phyloP scores from a whole-genome alignment of 2,888 invertebrate genomes.

The Malacosoma neustria region DNA sequence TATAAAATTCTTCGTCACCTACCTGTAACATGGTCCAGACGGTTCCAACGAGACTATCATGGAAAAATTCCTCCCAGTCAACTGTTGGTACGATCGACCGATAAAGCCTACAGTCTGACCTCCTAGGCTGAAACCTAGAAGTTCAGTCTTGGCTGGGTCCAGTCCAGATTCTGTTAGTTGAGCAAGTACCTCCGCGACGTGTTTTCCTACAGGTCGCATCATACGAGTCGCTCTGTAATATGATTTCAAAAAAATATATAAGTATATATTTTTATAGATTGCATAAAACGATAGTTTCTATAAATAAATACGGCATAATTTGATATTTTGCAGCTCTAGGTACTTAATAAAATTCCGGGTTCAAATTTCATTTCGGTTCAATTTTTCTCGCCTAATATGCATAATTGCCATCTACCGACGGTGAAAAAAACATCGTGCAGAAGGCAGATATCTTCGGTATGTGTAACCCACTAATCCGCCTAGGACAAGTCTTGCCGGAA shows the following conservation, averaged over 20 bases:
- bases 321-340: too few species aligned
- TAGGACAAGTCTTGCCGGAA: too few species aligned
- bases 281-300: too few species aligned
- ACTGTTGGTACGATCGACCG: slow-evolving; percentile 42
- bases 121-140: slow-evolving; percentile 59
- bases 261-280: not conserved
- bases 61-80: slow-evolving; percentile 50
- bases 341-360: too few species aligned
- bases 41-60: slow-evolving; percentile 56
- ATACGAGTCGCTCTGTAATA: slow-evolving; percentile 56
- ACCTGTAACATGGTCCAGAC: slow-evolving; percentile 49
- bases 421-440: too few species aligned
- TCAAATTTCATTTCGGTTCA: too few species aligned
- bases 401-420: too few species aligned
- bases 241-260: slow-evolving; percentile 1
- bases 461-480: too few species aligned
- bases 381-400: too few species aligned
- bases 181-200: slow-evolving; percentile 48
- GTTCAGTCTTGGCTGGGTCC: slow-evolving; percentile 43
- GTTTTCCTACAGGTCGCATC: slow-evolving; percentile 62
- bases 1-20: not conserved
- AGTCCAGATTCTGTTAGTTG: slow-evolving; percentile 43
- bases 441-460: too few species aligned
- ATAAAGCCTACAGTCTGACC: slow-evolving; percentile 57
- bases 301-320: too few species aligned